Conservation (phyloP, 2,113 vertebrate genomes). For the Gopherus evgoodei region DNA sequence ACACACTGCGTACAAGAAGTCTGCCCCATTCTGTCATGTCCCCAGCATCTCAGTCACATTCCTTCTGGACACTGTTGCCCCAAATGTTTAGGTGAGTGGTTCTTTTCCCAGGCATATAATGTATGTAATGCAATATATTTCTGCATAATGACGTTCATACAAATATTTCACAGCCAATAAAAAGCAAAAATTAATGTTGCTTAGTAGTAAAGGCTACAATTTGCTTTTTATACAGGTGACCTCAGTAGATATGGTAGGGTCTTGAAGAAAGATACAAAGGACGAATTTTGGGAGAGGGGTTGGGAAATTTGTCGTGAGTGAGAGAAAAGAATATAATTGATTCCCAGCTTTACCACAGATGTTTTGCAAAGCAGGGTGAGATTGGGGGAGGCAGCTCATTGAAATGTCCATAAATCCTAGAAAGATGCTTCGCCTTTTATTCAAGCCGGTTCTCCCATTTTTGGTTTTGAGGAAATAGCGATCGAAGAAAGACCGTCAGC, state of each 20-base stretch:
- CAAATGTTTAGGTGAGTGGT: conserved; percentile 90
- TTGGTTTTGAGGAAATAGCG: conserved; percentile 31
- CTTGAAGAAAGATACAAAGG: background rate
- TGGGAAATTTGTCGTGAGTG: background rate
- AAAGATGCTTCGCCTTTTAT: background rate
- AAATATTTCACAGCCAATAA: background rate
- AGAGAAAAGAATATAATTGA: background rate
- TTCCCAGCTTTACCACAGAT: background rate
- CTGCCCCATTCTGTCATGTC: conserved; percentile 97
- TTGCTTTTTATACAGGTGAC: background rate
- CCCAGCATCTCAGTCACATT: conserved; percentile 92
- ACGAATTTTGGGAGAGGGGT: background rate
- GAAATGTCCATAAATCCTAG: background rate
- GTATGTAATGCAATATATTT: background rate
- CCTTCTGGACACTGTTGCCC: conserved; percentile 93
- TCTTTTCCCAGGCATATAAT: conserved; percentile 4
- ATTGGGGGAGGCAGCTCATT: background rate
- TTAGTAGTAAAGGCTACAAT: background rate
- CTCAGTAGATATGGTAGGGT: background rate
- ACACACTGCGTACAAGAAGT: conserved; percentile 92
- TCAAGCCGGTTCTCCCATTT: background rate
- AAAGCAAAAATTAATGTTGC: background rate
- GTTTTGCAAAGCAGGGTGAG: background rate
- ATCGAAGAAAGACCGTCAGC: conserved; percentile 15
- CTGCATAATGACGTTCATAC: background rate